Conservation (phyloP, 2,797 vertebrate species). For the Coilia nasus region DNA sequence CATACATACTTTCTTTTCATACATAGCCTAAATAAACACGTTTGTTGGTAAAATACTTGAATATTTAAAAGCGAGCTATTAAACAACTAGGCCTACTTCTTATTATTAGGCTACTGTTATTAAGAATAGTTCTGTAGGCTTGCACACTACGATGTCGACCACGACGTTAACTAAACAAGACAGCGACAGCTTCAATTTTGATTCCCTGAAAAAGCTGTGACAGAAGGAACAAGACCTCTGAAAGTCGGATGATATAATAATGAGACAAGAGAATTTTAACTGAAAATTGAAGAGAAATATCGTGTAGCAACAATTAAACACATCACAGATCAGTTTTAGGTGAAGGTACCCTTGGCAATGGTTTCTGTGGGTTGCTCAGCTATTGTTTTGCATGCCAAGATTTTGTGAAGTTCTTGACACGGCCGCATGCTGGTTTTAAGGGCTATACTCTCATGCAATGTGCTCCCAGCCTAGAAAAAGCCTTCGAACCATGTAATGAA, state of each 20-base stretch:
- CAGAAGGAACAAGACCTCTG: background rate
- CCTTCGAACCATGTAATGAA: background rate
- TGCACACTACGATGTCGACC: background rate
- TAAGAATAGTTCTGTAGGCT: too few species aligned
- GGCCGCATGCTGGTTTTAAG: background rate
- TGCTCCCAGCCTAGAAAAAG: background rate
- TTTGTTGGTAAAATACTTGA: background rate
- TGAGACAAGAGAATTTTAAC: background rate
- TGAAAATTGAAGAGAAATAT: background rate
- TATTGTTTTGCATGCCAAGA: constrained; percentile 9
- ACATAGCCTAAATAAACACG: background rate
- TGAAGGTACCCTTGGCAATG: constrained; percentile 16
- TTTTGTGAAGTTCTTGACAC: background rate
- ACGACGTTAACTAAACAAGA: background rate
- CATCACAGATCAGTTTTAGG: background rate
- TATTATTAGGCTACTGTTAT: background rate
- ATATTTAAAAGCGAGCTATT: background rate
- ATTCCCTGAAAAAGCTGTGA: background rate
- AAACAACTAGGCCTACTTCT: background rate
- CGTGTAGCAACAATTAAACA: background rate
- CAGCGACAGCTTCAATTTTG: constrained; percentile 10
- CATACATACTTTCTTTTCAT: too few species aligned
- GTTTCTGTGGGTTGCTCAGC: background rate
- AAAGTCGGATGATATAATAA: background rate
- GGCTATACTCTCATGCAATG: background rate